A percentile compares a stretch with the other conserved stretches of the same genome.
Conservation (phyloP, 2,113 vertebrate genomes). For the Peromyscus leucopus region DNA sequence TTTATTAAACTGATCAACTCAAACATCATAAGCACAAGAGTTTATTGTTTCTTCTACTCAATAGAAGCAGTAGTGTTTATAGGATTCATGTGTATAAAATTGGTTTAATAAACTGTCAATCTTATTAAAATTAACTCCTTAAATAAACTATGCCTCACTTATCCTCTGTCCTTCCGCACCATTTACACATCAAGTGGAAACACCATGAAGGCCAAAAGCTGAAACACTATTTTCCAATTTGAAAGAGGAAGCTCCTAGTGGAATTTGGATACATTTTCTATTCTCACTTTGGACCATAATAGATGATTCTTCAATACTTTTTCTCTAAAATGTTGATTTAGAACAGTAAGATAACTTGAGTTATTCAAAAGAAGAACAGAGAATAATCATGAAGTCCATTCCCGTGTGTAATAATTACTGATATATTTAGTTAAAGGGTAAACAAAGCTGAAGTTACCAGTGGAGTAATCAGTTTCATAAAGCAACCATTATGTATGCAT, state of each 20-base stretch:
- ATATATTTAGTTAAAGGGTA: neutral
- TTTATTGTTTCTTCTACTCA: neutral
- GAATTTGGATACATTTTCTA: neutral
- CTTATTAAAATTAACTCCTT: neutral
- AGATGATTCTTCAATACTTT: neutral
- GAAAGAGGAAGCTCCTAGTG: neutral
- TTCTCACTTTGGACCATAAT: neutral
- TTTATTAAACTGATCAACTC: neutral
- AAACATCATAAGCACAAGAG: neutral
- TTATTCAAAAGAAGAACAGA: neutral
- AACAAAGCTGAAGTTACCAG: neutral
- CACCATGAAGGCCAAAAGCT: neutral
- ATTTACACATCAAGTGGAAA: neutral
- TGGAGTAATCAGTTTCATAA: neutral
- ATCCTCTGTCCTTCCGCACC: neutral
- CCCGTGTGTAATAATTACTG: neutral
- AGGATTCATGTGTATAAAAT: neutral
- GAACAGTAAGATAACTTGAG: neutral
- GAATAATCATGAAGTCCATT: neutral
- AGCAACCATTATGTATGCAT: neutral
- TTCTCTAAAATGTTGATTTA: slow-evolving; percentile 8
- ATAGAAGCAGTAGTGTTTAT: fast-evolving
- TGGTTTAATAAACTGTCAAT: neutral
- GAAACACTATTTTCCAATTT: neutral
- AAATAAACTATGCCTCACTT: neutral